A percentile compares a stretch with the other conserved stretches of the same genome.
phyloP scores from a whole-genome alignment of 2,888 invertebrate genomes.

The Neoscelio sp. region DNA sequence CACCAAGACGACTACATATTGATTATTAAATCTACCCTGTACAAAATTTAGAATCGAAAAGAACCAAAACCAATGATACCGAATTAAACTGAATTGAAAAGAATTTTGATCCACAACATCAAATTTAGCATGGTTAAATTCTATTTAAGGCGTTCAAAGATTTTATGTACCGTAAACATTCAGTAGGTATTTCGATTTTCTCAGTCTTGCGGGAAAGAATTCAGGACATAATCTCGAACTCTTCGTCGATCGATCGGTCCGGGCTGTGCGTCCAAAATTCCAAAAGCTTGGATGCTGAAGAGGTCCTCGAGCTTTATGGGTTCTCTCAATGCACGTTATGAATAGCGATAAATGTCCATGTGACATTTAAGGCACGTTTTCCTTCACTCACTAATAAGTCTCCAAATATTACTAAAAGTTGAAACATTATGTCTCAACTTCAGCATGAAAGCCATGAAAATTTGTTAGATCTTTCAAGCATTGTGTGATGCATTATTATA shows the following conservation, averaged over 20 bases:
- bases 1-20: too few relatives aligned
- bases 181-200: constrained; percentile 57
- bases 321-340: constrained; percentile 62
- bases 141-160: constrained; percentile 39
- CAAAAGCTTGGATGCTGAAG: constrained; percentile 60
- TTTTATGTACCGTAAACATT: constrained; percentile 55
- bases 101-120: constrained; percentile 9
- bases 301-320: constrained; percentile 68
- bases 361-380: constrained; percentile 66
- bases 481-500: constrained; percentile 14
- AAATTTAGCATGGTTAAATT: constrained; percentile 48
- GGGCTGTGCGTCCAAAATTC: constrained; percentile 61
- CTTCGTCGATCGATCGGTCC: constrained; percentile 60
- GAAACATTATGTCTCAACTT: constrained; percentile 22
- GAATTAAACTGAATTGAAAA: constrained; percentile 9
- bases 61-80: too few relatives aligned
- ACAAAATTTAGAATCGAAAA: constrained; percentile 12
- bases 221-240: constrained; percentile 52
- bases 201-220: constrained; percentile 41
- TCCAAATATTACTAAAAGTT: constrained; percentile 30
- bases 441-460: constrained; percentile 19
- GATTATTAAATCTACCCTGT: too few relatives aligned
- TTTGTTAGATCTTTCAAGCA: constrained; percentile 4
- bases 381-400: constrained; percentile 46
- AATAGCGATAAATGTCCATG: constrained; percentile 70